Evolutionary conservation across 35 echinoderm and acorn worm genomes (phyloP), one percentile per base, ranked within the genome.

Genomic region (Holothuria glaberrima): DNA sequence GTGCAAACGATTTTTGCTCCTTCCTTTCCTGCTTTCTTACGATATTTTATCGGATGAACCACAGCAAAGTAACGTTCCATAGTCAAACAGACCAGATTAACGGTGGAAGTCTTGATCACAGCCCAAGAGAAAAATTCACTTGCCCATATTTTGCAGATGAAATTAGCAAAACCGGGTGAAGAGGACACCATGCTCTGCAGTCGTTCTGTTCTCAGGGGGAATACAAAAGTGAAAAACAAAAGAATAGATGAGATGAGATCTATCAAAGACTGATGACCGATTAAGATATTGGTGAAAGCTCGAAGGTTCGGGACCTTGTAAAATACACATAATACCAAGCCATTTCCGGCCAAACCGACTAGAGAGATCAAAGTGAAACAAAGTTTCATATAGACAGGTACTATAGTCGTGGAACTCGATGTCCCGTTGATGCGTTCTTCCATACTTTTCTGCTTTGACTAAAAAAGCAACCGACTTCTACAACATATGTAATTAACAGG

Each of bases 31-130:
- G 68, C 68, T 17, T 25, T 46, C 35, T n/a, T 74, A 12, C 71
- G 88, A 46, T 89, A 78, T 38, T 77, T 46, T 34, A 89, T 18
- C 20, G 88, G 88, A 64, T 89, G 35, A 0, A 89, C 71, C 0
- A 89, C 58, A 18, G 88, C 88, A 45, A 78, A 77, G 58, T 89
- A 89, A n/a, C 88, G 79, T 33, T 89, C 88, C 28, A 89, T 20
- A 30, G 88, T 89, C 24, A 89, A 50, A 35, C 18, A 59, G 24
- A 78, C 88, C 32, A 89, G 71, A 78, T 89, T 89, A 14, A 70
- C 36, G 6, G 88, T 75, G 17, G 88, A 89, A 26, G 77, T 68
- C n/a, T 75, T 89, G 20, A 89, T 77, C 25, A 89, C 30, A 13
- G 68, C 44, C 88, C 88, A 89, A 25, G 56, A 74, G 26, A 62